Percentiles rank a stretch among this genome's conserved stretches.
phyloP scores from a whole-genome alignment of 2,113 vertebrate genomes.

The Struthio camelus region DNA sequence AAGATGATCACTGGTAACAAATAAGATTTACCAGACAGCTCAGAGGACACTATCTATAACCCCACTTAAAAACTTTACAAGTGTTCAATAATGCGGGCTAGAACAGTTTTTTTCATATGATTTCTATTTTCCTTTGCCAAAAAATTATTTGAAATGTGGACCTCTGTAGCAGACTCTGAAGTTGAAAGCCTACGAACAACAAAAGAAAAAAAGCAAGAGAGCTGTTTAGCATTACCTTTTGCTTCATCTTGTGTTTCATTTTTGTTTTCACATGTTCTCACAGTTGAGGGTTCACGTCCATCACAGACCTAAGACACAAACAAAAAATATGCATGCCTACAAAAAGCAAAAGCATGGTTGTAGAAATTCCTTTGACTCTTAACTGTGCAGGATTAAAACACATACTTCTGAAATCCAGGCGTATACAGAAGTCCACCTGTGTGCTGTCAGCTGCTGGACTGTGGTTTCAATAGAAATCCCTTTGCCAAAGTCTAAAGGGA shows the following conservation, averaged over 20 bases:
- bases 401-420: neutral
- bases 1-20: neutral
- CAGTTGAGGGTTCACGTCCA: slow-evolving; percentile 69
- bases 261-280: slow-evolving; percentile 76
- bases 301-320: slow-evolving; percentile 70
- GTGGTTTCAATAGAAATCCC: neutral
- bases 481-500: neutral
- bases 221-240: slow-evolving; percentile 77
- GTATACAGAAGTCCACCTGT: neutral
- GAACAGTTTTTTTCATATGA: neutral
- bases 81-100: neutral
- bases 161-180: neutral
- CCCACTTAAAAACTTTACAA: neutral
- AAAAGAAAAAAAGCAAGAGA: neutral
- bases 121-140: neutral
- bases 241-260: slow-evolving; percentile 62
- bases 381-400: neutral
- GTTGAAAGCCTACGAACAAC: neutral
- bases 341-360: neutral
- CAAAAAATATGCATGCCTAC: slow-evolving; percentile 15
- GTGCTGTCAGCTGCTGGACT: neutral
- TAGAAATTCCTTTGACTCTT: neutral
- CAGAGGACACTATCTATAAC: neutral
- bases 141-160: neutral
- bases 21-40: neutral